phyloP scores from a whole-genome alignment of 1,140 invertebrate genomes.

The Drosophila sucinea region DNA sequence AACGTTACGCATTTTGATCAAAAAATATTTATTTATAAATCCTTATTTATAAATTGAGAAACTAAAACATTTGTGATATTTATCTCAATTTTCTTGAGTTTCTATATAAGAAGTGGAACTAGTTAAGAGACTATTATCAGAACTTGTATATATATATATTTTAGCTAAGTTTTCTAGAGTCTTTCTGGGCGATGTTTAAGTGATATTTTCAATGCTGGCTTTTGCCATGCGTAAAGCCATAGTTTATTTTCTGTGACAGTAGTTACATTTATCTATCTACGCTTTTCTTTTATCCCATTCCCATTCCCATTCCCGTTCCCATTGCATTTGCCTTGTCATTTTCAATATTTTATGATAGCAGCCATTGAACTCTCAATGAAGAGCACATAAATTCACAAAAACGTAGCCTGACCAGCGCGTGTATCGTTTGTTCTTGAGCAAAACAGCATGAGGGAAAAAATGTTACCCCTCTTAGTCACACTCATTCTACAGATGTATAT shows the following conservation, averaged over 20 bases:
- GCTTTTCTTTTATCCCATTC: neutral
- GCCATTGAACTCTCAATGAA: conserved; percentile 65
- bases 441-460: conserved; percentile 63
- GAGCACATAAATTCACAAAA: conserved; percentile 67
- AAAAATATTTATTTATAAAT: too few species aligned
- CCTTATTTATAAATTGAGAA: too few species aligned
- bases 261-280: conserved; percentile 11
- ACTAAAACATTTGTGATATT: too few species aligned
- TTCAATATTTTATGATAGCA: conserved; percentile 75
- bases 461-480: conserved; percentile 39
- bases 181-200: neutral
- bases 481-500: conserved; percentile 6
- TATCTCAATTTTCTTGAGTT: too few species aligned
- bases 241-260: conserved; percentile 11
- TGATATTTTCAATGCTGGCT: neutral
- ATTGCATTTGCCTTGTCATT: conserved; percentile 51
- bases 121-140: too few species aligned
- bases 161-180: neutral
- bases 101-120: too few species aligned
- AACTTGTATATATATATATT: too few species aligned
- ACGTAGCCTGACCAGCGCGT: conserved; percentile 37
- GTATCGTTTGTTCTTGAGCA: conserved; percentile 57
- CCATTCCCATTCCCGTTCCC: neutral
- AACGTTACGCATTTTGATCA: too few species aligned
- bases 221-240: conserved; percentile 1